Evolutionary conservation across 2,888 invertebrate species (phyloP).

Genomic region (Smittia aterrima): DNA sequence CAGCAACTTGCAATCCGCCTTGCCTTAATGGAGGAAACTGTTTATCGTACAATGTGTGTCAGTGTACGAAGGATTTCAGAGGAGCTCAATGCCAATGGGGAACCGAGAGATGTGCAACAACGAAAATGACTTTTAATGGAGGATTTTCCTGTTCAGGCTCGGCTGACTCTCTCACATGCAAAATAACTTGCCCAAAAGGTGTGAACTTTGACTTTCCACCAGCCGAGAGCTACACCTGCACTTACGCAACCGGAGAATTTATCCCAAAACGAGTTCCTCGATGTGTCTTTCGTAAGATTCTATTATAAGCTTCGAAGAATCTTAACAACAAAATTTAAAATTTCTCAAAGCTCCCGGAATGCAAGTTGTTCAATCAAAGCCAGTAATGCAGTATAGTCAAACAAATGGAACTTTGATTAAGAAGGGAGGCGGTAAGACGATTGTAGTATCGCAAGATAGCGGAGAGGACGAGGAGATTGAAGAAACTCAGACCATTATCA

Average conservation of each 20-base stretch:
- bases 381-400: background rate
- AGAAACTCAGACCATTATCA: conserved; percentile 22
- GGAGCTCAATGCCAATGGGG: conserved; percentile 52
- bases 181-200: conserved; percentile 65
- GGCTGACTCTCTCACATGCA: conserved; percentile 62
- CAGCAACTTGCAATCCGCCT: conserved; percentile 66
- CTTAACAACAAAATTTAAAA: no score
- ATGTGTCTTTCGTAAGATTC: conserved; percentile 63
- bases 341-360: conserved; percentile 3
- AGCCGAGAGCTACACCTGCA: conserved; percentile 64
- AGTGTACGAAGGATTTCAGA: conserved; percentile 67
- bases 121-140: conserved; percentile 72
- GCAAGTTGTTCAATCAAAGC: conserved; percentile 5
- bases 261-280: conserved; percentile 69
- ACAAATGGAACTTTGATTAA: conserved; percentile 21
- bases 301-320: background rate
- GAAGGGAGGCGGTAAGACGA: background rate
- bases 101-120: conserved; percentile 59
- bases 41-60: conserved; percentile 71
- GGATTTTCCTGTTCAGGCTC: conserved; percentile 69
- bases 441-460: background rate
- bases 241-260: conserved; percentile 64
- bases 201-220: conserved; percentile 62
- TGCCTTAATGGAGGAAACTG: conserved; percentile 83
- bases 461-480: conserved; percentile 34